phyloP scores from a whole-genome alignment of 1,140 invertebrate species.

The Drosophila fuyamai region DNA sequence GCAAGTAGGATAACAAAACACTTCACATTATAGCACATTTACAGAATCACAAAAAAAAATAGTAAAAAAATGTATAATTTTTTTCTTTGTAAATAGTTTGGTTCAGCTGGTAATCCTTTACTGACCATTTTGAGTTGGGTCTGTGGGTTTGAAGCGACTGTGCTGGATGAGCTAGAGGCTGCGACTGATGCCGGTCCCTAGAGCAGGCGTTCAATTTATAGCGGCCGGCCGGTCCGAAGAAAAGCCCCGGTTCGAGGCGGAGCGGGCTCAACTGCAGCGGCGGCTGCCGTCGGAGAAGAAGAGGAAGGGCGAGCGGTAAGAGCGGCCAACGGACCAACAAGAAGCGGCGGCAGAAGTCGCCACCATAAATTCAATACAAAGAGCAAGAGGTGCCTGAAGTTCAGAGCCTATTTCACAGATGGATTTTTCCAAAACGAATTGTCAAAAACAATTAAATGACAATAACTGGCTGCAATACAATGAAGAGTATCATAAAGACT shows the following conservation, averaged over 20 bases:
- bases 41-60: conserved; percentile 15
- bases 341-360: conserved; percentile 6
- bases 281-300: background rate
- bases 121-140: conserved; percentile 68
- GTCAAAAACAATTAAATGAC: background rate
- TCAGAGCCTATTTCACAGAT: background rate
- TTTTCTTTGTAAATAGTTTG: background rate
- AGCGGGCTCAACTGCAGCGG: conserved; percentile 42
- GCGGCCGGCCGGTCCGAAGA: conserved; percentile 43
- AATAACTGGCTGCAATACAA: no score
- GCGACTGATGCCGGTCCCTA: conserved; percentile 83
- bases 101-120: conserved; percentile 23
- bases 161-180: conserved; percentile 76
- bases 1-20: conserved; percentile 38
- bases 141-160: conserved; percentile 44
- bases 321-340: conserved; percentile 2
- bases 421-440: background rate
- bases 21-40: conserved; percentile 32
- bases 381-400: background rate
- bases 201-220: conserved; percentile 79
- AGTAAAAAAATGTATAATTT: conserved; percentile 2
- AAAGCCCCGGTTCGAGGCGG: conserved; percentile 26
- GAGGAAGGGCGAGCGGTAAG: background rate
- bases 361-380: background rate
- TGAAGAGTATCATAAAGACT: no score